A percentile compares a stretch with the other conserved stretches of the same genome.
phyloP scores from a whole-genome alignment of 2,113 vertebrate species.

The Mus spicilegus region DNA sequence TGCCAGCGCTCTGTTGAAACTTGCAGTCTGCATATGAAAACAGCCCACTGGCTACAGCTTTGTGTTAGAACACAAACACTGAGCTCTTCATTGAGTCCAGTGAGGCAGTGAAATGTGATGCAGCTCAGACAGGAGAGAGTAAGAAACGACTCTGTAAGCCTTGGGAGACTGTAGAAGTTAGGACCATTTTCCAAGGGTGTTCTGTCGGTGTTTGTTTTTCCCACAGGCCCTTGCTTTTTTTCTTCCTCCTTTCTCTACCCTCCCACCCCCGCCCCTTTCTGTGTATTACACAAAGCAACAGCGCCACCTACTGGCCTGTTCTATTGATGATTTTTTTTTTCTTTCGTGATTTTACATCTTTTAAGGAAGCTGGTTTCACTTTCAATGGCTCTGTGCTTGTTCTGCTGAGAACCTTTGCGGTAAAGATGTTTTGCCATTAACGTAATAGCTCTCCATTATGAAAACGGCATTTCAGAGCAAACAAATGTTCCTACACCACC shows the following conservation, averaged over 20 bases:
- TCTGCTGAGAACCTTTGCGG: neutral
- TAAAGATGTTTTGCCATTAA: neutral
- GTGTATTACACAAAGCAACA: slow-evolving; percentile 52
- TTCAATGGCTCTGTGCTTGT: neutral
- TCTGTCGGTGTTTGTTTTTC: neutral
- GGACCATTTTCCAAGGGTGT: neutral
- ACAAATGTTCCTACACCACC: neutral
- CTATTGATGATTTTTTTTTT: neutral
- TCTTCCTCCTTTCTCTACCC: neutral
- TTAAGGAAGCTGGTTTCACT: neutral
- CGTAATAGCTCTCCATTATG: neutral
- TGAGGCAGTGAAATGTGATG: neutral
- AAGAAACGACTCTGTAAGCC: neutral
- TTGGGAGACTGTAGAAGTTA: neutral
- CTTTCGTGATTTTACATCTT: neutral
- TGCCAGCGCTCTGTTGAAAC: neutral
- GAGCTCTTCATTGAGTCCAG: neutral
- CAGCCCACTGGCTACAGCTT: neutral
- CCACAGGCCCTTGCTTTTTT: neutral
- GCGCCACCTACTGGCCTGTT: slow-evolving; percentile 77
- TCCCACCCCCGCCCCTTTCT: too few relatives aligned
- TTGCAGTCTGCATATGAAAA: neutral
- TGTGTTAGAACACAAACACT: slow-evolving; percentile 2
- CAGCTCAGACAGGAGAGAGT: neutral
- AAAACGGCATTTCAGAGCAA: slow-evolving; percentile 9